Evolutionary conservation across 92 coral and sea anemone genomes (phyloP).

Genomic region (Phenganax subtilis): DNA sequence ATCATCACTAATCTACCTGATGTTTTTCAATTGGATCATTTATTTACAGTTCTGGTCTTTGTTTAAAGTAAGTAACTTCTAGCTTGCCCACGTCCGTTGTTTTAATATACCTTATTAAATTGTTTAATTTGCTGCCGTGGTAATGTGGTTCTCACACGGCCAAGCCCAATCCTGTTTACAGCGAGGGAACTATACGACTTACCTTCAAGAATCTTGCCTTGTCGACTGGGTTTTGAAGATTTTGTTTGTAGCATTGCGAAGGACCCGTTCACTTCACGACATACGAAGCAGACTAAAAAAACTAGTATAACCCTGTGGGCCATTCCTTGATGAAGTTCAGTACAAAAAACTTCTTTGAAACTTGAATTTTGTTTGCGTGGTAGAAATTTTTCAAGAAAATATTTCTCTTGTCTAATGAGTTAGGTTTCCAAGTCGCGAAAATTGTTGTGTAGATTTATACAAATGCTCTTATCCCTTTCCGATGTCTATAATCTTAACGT

Average conservation of each 20-base stretch:
- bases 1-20: no score
- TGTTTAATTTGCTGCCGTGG: neutral
- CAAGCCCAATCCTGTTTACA: constrained; percentile 32
- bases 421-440: neutral
- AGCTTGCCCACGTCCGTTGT: neutral
- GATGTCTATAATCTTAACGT: neutral
- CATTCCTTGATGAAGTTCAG: neutral
- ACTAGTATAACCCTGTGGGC: neutral
- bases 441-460: no score
- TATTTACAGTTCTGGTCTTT: no score
- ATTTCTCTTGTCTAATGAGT: neutral
- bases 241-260: neutral
- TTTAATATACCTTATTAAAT: neutral
- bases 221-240: neutral
- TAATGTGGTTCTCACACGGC: neutral
- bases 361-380: neutral
- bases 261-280: constrained; percentile 4
- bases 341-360: neutral
- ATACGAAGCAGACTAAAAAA: neutral
- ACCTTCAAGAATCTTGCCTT: constrained; percentile 8
- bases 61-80: neutral
- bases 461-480: neutral
- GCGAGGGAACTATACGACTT: neutral
- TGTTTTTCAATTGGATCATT: no score
- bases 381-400: neutral